phyloP scores from a whole-genome alignment of 2,888 invertebrate species.

The Diaphora mendica region DNA sequence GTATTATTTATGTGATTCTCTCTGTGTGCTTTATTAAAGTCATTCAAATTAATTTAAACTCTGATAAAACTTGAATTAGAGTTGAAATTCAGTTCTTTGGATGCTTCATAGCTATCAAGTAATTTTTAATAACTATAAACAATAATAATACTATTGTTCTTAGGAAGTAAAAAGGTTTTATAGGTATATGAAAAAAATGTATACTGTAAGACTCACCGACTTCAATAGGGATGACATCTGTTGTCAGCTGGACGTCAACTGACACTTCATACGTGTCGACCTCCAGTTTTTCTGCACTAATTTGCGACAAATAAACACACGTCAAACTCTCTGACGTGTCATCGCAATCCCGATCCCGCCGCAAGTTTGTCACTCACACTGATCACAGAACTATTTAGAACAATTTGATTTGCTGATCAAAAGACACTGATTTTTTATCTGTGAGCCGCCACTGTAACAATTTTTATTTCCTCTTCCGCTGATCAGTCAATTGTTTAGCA shows the following conservation, averaged over 20 bases:
- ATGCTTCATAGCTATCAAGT: background rate
- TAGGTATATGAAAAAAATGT: background rate
- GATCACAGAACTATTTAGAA: constrained; percentile 43
- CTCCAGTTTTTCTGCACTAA: constrained; percentile 79
- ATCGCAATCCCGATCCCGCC: constrained; percentile 51
- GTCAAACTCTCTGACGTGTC: constrained; percentile 56
- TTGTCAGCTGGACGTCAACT: constrained; percentile 86
- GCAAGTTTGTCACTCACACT: constrained; percentile 39
- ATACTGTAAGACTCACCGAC: constrained; percentile 70
- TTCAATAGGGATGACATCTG: constrained; percentile 83
- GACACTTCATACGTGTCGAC: constrained; percentile 84
- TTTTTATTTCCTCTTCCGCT: constrained; percentile 53
- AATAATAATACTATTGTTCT: background rate
- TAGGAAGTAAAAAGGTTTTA: background rate
- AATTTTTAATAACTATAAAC: background rate
- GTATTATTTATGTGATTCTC: background rate
- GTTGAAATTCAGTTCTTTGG: background rate
- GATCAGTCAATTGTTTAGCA: constrained; percentile 40
- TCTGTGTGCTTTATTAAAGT: background rate
- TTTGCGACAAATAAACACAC: constrained; percentile 53
- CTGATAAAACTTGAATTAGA: background rate
- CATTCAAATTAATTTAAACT: background rate
- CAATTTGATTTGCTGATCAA: constrained; percentile 36
- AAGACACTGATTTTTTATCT: constrained; percentile 39
- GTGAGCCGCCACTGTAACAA: constrained; percentile 49